A percentile compares a stretch with the other conserved stretches of the same genome.
phyloP scores from a whole-genome alignment of 2,113 vertebrate species.

The Lichenostomus cassidix region DNA sequence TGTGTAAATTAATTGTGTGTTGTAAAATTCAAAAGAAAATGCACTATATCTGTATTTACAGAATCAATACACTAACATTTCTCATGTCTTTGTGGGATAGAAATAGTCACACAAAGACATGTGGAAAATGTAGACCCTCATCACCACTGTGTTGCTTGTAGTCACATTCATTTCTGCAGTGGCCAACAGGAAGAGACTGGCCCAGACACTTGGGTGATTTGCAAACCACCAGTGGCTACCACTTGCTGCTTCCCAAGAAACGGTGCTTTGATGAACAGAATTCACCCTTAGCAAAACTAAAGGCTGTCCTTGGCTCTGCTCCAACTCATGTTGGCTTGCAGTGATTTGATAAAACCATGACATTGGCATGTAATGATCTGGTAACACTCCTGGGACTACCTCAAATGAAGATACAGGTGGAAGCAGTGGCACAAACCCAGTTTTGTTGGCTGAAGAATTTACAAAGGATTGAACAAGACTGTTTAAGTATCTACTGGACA shows the following conservation, averaged over 20 bases:
- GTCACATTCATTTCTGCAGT: fast-evolving
- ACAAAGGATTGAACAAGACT: background rate
- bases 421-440: background rate
- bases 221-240: background rate
- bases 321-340: background rate
- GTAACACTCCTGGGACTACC: background rate
- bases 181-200: background rate
- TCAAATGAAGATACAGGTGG: background rate
- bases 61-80: background rate
- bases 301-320: background rate
- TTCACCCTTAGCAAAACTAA: background rate
- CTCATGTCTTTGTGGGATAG: background rate
- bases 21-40: background rate
- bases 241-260: background rate
- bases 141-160: fast-evolving
- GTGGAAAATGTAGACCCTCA: background rate
- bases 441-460: background rate
- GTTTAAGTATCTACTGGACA: background rate
- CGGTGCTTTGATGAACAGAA: background rate
- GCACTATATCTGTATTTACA: background rate
- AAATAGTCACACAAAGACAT: fast-evolving
- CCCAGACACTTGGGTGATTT: background rate
- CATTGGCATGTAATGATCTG: background rate
- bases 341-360: background rate
- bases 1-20: background rate